Conservation (phyloP, 2,888 invertebrate genomes). For the Kryphioiulus occultus region DNA sequence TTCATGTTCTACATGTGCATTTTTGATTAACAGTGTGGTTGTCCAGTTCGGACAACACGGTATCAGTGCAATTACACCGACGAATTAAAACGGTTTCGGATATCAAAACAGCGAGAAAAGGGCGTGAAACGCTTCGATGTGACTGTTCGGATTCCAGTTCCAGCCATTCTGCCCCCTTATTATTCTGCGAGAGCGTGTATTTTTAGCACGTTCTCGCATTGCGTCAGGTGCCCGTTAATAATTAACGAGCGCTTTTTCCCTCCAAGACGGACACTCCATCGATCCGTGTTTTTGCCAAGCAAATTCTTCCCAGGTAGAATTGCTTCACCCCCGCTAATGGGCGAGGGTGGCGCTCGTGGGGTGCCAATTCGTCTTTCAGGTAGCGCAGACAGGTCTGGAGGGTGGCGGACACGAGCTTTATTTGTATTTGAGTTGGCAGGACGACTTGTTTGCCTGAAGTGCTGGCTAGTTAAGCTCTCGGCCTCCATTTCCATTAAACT, state of each 20-base stretch:
- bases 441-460: conserved; percentile 1
- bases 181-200: not conserved
- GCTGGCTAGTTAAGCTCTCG: not conserved
- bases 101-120: not conserved
- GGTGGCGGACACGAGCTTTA: not conserved
- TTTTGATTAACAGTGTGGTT: not conserved
- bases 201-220: not conserved
- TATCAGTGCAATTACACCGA: not conserved
- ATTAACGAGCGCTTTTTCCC: not conserved
- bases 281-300: conserved; percentile 1
- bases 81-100: not conserved
- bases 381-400: not conserved
- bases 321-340: not conserved
- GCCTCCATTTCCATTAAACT: conserved; percentile 9
- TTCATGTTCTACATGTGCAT: no score
- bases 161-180: not conserved
- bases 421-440: conserved; percentile 7
- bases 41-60: not conserved
- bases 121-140: not conserved
- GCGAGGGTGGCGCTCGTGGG: not conserved
- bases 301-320: not conserved
- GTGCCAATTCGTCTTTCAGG: conserved; percentile 3
- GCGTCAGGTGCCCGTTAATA: conserved; percentile 13
- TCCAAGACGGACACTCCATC: not conserved
- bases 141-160: not conserved